phyloP scores from a whole-genome alignment of 2,888 invertebrate genomes.

The Pyrgus malvae region DNA sequence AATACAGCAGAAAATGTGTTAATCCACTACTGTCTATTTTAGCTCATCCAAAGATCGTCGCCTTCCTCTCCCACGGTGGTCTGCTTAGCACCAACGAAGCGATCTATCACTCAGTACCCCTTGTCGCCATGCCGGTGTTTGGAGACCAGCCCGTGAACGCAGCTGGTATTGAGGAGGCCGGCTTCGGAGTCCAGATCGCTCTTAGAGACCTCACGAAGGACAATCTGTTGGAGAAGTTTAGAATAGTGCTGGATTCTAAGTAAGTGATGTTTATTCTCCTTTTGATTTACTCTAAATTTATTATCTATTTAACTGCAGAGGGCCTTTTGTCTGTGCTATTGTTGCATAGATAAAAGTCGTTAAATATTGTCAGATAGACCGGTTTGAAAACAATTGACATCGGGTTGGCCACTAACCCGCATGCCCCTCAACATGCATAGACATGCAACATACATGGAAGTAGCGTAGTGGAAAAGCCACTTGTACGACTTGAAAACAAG shows the following conservation, averaged over 20 bases:
- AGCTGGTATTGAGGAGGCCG: constrained; percentile 58
- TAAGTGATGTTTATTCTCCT: constrained; percentile 29
- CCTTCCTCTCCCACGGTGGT: constrained; percentile 73
- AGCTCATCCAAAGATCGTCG: constrained; percentile 73
- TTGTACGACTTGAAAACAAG: too few species aligned
- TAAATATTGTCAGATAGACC: too few species aligned
- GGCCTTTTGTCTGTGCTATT: too few species aligned
- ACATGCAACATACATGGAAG: too few species aligned
- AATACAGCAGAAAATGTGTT: too few species aligned
- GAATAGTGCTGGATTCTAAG: constrained; percentile 59
- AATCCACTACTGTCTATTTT: constrained; percentile 22
- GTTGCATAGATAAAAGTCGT: too few species aligned
- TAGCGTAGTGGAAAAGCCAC: too few species aligned
- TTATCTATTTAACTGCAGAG: not conserved
- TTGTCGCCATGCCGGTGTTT: constrained; percentile 69
- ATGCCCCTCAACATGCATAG: too few species aligned
- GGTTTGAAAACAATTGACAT: too few species aligned
- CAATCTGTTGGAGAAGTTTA: constrained; percentile 54
- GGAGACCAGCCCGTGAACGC: constrained; percentile 74
- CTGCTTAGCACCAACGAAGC: constrained; percentile 70
- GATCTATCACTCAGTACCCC: constrained; percentile 69
- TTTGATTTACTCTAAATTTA: not conserved
- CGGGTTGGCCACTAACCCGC: too few species aligned
- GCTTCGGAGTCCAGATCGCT: constrained; percentile 53
- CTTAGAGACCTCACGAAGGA: constrained; percentile 45